phyloP scores from a whole-genome alignment of 1,140 invertebrate species.

The Listronotus oregonensis region DNA sequence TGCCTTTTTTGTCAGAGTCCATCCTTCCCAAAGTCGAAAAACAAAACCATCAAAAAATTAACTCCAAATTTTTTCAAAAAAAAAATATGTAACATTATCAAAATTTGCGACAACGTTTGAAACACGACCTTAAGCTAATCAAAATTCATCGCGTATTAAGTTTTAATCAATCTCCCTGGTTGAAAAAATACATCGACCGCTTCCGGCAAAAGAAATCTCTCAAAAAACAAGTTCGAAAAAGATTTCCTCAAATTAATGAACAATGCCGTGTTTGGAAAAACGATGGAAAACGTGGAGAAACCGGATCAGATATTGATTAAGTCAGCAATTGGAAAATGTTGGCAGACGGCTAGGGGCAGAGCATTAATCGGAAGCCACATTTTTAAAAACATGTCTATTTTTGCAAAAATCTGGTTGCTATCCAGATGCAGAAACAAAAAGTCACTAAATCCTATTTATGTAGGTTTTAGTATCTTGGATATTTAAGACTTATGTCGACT shows the following conservation, averaged over 20 bases:
- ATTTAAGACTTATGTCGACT: slow-evolving; percentile 43
- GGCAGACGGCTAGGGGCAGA: slow-evolving; percentile 38
- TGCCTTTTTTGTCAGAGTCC: slow-evolving; percentile 54
- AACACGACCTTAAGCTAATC: slow-evolving; percentile 49
- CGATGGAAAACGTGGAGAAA: slow-evolving; percentile 58
- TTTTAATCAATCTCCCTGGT: slow-evolving; percentile 51
- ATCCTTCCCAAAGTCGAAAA: slow-evolving; percentile 25
- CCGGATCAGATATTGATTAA: slow-evolving; percentile 51
- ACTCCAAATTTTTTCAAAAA: slow-evolving; percentile 50
- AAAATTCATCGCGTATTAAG: slow-evolving; percentile 45
- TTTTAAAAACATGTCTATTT: slow-evolving; percentile 45
- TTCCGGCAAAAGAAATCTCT: slow-evolving; percentile 46
- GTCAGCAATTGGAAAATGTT: no score
- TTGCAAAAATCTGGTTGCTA: slow-evolving; percentile 51
- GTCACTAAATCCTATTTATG: slow-evolving; percentile 54
- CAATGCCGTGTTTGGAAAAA: slow-evolving; percentile 58
- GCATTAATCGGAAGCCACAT: slow-evolving; percentile 46
- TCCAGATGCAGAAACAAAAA: slow-evolving; percentile 51
- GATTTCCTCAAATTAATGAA: slow-evolving; percentile 59
- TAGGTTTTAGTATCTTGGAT: slow-evolving; percentile 56
- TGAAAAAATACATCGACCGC: slow-evolving; percentile 55
- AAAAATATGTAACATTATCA: slow-evolving; percentile 53
- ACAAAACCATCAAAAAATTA: slow-evolving; percentile 53
- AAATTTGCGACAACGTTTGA: slow-evolving; percentile 50
- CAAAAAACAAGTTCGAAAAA: slow-evolving; percentile 54